Evolutionary conservation across 2,888 invertebrate species (phyloP), one percentile per base, ranked within the genome.

Genomic region (Trissoscelio sp.): DNA sequence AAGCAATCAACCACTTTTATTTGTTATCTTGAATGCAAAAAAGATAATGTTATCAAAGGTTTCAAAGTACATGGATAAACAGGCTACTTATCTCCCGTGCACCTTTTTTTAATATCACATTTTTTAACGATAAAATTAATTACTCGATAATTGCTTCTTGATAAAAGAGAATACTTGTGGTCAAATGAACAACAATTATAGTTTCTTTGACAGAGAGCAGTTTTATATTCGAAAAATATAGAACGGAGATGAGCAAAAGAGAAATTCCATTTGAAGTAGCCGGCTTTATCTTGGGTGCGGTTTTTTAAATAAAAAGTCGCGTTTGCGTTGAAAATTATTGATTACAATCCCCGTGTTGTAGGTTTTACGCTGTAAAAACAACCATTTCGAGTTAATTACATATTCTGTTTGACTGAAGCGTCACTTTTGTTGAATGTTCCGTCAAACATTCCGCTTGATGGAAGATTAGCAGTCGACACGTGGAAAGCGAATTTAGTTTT

Each of bases 371-470:
- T 24, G 34, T 64, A 64, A 55, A 51, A 64, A 70, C 58, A 70
- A 70, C 9, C 46, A 70, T 70, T 73, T 53, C 73, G 14, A 62
- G 62, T 55, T 77, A 62, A 69, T 77, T 69, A 55, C 62, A 55
- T 31, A 69, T 77, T 77, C 77, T 14, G 60, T 77, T 77, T 70
- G 77, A 77, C 31, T 5, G 60, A 9, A 34, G 44, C 66, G 60
- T 57, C 14, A 69, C 69, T 60, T 69, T 77, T 67, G 69, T 69
- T 69, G 77, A 34, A 51, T 12, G 57, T 51, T 60, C 53, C 60
- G 77, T 69, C 74, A 74, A 74, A 74, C 66, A 57, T 55, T 64
- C 64, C 64, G 74, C 42, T 66, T 74, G 75, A 75, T 66, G 58
- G 58, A 58, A 66, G 66, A 75, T 75, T 66, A 75, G 66, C 37